Conservation (phyloP, 2,113 vertebrate species). For the Microtus pennsylvanicus region DNA sequence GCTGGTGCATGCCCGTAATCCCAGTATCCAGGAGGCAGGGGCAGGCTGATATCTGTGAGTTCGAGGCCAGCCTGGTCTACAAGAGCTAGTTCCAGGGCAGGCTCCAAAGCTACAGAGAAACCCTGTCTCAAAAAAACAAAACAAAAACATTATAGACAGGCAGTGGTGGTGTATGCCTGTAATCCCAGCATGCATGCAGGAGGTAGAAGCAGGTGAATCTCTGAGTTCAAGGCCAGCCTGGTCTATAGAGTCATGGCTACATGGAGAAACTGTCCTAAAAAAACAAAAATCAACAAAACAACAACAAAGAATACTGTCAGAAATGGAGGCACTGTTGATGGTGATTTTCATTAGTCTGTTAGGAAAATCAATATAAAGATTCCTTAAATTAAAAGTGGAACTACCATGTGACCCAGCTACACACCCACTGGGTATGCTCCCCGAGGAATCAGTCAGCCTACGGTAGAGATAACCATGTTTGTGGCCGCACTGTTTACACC, state of each 20-base stretch:
- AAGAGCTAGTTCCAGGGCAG: too few species aligned
- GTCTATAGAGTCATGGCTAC: not conserved
- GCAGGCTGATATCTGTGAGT: too few species aligned
- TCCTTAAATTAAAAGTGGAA: not conserved
- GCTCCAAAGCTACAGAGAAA: too few species aligned
- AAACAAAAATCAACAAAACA: not conserved
- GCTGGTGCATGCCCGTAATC: too few species aligned
- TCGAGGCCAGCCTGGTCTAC: too few species aligned
- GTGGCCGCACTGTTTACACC: not conserved
- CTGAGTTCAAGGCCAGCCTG: not conserved
- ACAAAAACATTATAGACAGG: not conserved
- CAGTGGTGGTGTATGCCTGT: not conserved
- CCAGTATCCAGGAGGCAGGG: too few species aligned
- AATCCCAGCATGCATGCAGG: not conserved
- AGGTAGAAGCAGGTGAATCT: not conserved
- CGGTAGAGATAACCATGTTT: not conserved
- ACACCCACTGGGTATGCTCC: not conserved
- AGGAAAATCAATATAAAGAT: not conserved
- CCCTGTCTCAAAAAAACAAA: not conserved
- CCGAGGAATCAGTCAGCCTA: not conserved
- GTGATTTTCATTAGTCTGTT: not conserved
- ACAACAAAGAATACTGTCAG: not conserved
- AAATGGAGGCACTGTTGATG: not conserved
- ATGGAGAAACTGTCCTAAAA: not conserved
- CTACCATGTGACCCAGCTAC: not conserved